Percentiles rank a stretch among this genome's conserved stretches.
phyloP scores from a whole-genome alignment of 1,140 invertebrate species.

The Eubasilissa regina region DNA sequence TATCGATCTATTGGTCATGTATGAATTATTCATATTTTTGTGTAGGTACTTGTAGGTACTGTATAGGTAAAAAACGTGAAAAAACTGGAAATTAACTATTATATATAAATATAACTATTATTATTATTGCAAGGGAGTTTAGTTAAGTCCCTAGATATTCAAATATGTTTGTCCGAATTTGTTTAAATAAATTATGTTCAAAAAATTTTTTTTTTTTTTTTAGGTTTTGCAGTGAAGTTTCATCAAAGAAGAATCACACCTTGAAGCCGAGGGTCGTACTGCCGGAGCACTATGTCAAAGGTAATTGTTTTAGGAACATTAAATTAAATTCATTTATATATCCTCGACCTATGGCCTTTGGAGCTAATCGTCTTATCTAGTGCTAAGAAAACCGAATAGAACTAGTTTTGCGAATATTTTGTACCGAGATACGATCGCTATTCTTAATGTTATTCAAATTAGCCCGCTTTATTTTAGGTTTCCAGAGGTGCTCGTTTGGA shows the following conservation, averaged over 20 bases:
- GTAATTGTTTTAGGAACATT: conserved; percentile 65
- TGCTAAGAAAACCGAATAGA: neutral
- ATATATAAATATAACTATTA: too few species aligned
- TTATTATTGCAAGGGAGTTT: too few species aligned
- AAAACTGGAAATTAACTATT: too few species aligned
- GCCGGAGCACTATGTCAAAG: conserved; percentile 82
- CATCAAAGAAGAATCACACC: conserved; percentile 75
- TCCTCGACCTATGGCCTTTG: conserved; percentile 7
- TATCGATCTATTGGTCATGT: too few species aligned
- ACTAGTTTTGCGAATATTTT: neutral
- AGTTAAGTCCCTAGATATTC: too few species aligned
- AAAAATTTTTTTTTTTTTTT: conserved; percentile 59
- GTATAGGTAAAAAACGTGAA: too few species aligned
- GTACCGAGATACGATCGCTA: neutral
- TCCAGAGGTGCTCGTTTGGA: too few species aligned
- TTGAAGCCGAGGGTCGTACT: conserved; percentile 77
- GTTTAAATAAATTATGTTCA: neutral
- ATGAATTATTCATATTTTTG: too few species aligned
- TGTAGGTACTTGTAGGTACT: too few species aligned
- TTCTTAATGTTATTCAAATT: conserved; percentile 20
- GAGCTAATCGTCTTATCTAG: conserved; percentile 2
- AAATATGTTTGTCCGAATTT: too few species aligned
- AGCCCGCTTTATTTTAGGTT: neutral
- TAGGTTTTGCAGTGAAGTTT: conserved; percentile 71
- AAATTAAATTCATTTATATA: neutral